Conservation (phyloP, 1,140 invertebrate species). For the Elymnias hypermnestra region DNA sequence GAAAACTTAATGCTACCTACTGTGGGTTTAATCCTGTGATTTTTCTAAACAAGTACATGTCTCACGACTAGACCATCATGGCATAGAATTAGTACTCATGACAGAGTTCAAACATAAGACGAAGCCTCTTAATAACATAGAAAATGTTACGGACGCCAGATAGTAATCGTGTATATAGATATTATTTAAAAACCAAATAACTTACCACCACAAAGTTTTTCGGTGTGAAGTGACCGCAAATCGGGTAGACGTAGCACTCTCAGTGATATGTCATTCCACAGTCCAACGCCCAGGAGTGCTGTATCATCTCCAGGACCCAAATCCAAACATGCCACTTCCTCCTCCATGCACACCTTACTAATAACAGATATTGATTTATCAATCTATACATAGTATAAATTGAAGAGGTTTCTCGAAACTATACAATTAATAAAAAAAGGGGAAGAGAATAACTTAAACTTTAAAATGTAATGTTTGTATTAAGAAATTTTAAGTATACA, state of each 20-base stretch:
- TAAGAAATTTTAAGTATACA: not conserved
- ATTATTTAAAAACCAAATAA: no score
- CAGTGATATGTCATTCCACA: constrained; percentile 98
- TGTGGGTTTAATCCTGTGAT: no score
- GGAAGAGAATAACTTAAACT: not conserved
- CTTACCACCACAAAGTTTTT: constrained; percentile 88
- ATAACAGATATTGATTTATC: constrained; percentile 10
- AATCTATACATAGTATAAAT: no score
- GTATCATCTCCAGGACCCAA: constrained; percentile 88
- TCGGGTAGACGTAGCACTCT: constrained; percentile 87
- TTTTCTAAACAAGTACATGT: no score
- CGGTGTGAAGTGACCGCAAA: constrained; percentile 87
- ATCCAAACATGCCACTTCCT: constrained; percentile 98
- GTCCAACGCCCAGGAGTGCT: constrained; percentile 91
- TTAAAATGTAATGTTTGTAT: not conserved
- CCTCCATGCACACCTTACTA: constrained; percentile 84
- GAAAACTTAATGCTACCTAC: no score
- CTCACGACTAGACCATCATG: no score
- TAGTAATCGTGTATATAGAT: no score
- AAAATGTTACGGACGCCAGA: no score
- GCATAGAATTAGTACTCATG: no score
- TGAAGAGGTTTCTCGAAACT: no score
- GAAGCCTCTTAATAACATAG: no score
- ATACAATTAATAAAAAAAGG: not conserved
- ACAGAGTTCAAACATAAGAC: no score